Conservation (phyloP, 2,113 vertebrate species). For the Poeciliopsis turrubarensis region DNA sequence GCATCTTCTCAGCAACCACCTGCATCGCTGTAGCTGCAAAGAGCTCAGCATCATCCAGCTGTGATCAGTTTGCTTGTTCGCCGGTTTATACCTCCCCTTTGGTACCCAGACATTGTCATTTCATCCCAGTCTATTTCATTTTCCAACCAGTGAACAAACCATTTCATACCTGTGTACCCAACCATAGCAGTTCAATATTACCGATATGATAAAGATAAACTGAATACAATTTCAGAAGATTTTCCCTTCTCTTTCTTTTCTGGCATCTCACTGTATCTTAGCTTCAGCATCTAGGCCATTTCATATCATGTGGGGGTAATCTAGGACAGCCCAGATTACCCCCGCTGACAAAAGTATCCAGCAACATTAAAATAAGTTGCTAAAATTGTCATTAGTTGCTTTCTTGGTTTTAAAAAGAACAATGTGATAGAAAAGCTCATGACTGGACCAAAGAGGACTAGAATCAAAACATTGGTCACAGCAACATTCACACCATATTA, state of each 20-base stretch:
- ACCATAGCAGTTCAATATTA: neutral
- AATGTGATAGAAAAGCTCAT: neutral
- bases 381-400: no score
- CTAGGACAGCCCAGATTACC: no score
- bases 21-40: neutral
- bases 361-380: no score
- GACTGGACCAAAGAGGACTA: neutral
- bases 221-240: no score
- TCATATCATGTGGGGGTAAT: no score
- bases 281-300: no score
- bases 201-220: no score
- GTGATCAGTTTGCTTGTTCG: neutral
- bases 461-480: neutral
- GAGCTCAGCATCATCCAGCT: neutral
- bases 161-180: neutral
- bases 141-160: neutral
- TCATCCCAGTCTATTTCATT: neutral
- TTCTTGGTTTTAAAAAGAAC: no score
- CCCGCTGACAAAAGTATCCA: no score
- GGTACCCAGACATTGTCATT: neutral
- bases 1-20: conserved; percentile 28
- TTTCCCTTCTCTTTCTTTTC: no score
- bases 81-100: neutral
- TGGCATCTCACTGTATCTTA: no score
- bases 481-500: neutral